A percentile compares a stretch with the other conserved stretches of the same genome.
Conservation (phyloP, 2,888 invertebrate genomes). For the Sclerodermus sp. region DNA sequence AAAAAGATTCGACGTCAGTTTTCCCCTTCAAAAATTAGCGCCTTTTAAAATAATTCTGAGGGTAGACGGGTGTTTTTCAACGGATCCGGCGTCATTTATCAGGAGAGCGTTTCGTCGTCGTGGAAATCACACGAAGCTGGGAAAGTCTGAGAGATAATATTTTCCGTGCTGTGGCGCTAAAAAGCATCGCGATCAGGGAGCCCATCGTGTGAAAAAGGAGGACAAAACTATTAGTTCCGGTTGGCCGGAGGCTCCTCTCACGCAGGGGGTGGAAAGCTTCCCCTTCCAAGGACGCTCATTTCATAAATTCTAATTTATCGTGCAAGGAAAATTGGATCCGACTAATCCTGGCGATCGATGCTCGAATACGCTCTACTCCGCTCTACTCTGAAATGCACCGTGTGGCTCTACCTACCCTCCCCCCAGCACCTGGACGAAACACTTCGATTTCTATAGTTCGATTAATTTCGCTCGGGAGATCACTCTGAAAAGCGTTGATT, state of each 20-base stretch:
- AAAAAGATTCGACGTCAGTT: no score
- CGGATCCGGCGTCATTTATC: constrained; percentile 14
- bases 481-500: no score
- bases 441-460: no score
- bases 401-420: no score
- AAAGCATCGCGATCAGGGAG: constrained; percentile 33
- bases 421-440: no score
- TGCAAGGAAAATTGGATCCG: constrained; percentile 41
- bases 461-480: no score
- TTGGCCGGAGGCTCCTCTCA: constrained; percentile 21
- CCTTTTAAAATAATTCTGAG: constrained; percentile 1
- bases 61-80: neutral
- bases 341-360: constrained; percentile 43
- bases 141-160: neutral
- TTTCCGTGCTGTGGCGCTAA: neutral
- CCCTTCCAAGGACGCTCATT: constrained; percentile 38
- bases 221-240: constrained; percentile 52
- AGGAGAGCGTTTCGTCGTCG: neutral
- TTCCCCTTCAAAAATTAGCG: neutral
- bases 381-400: no score
- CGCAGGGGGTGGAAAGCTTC: constrained; percentile 23
- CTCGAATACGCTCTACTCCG: constrained; percentile 14
- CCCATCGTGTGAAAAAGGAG: constrained; percentile 32
- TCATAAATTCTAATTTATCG: constrained; percentile 49
- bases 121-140: neutral